Percentiles rank a stretch among this genome's conserved stretches.
phyloP scores from a whole-genome alignment of 2,113 vertebrate species.

The Polypterus senegalus region DNA sequence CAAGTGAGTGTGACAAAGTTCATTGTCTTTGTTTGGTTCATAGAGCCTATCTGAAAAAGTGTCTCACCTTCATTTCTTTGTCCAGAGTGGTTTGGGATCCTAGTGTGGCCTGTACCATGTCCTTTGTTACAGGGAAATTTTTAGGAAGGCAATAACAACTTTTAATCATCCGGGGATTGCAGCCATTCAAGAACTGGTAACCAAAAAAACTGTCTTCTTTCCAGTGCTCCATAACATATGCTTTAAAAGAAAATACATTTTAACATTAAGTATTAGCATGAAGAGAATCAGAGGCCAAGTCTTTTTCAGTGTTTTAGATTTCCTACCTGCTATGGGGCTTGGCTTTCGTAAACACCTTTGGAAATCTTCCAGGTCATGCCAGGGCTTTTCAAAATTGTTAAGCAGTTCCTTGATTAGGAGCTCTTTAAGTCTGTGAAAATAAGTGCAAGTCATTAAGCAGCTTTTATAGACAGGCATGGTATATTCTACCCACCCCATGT shows the following conservation, averaged over 20 bases:
- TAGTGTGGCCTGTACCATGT: conserved; percentile 9
- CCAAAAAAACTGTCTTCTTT: conserved; percentile 30
- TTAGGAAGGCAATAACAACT: conserved; percentile 29
- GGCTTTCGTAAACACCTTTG: conserved; percentile 27
- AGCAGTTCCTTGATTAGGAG: conserved; percentile 26
- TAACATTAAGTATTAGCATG: neutral
- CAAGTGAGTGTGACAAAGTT: neutral
- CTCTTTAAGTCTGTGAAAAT: conserved; percentile 19
- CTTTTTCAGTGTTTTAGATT: too few species aligned
- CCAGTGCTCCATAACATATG: conserved; percentile 28
- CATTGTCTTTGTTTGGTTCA: too few species aligned
- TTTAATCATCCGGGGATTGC: conserved; percentile 35
- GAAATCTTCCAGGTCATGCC: conserved; percentile 29
- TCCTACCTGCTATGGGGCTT: too few species aligned
- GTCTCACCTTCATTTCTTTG: conserved; percentile 28
- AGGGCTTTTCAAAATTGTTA: conserved; percentile 23
- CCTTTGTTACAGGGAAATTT: conserved; percentile 31
- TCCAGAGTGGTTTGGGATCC: conserved; percentile 13
- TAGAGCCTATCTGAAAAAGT: too few species aligned
- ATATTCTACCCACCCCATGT: too few species aligned
- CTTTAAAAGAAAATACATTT: conserved; percentile 11
- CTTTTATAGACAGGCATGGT: too few species aligned
- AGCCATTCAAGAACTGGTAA: conserved; percentile 39
- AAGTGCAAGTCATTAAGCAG: neutral
- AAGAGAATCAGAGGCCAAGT: neutral